Evolutionary conservation across 2,888 invertebrate genomes (phyloP).

Genomic region (Lomographa bimaculata): DNA sequence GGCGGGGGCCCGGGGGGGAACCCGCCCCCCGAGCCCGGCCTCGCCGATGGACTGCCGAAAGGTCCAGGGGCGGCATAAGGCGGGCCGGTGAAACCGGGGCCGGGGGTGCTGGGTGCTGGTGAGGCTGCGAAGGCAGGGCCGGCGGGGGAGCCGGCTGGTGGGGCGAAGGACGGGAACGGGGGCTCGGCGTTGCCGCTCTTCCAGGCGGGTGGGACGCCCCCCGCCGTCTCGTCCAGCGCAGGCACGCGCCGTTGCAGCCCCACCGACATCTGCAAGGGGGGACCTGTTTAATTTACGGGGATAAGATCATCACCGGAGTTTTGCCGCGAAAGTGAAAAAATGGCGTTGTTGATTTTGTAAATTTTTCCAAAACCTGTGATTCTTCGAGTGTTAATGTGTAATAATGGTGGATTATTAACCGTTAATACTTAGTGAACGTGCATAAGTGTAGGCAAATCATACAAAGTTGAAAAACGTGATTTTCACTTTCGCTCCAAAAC

Average conservation of each 20-base stretch:
- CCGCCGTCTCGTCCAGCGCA: constrained; percentile 75
- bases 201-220: constrained; percentile 86
- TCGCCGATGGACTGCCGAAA: constrained; percentile 84
- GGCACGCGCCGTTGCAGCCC: constrained; percentile 93
- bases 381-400: too few species aligned
- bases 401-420: too few species aligned
- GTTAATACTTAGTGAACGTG: too few species aligned
- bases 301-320: too few species aligned
- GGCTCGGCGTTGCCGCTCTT: constrained; percentile 84
- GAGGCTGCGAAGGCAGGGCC: constrained; percentile 88
- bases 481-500: too few species aligned
- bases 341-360: too few species aligned
- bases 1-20: constrained; percentile 91
- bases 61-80: constrained; percentile 87
- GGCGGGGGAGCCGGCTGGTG: constrained; percentile 89
- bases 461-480: too few species aligned
- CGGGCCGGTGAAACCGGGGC: constrained; percentile 87
- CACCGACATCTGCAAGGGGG: constrained; percentile 79
- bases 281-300: too few species aligned
- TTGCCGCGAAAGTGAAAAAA: too few species aligned
- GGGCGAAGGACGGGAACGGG: constrained; percentile 92
- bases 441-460: too few species aligned
- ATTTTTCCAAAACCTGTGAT: too few species aligned
- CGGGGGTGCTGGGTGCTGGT: constrained; percentile 88
- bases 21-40: constrained; percentile 92